Conservation (phyloP, 2,113 vertebrate genomes). For the Cyprinodon tularosa region DNA sequence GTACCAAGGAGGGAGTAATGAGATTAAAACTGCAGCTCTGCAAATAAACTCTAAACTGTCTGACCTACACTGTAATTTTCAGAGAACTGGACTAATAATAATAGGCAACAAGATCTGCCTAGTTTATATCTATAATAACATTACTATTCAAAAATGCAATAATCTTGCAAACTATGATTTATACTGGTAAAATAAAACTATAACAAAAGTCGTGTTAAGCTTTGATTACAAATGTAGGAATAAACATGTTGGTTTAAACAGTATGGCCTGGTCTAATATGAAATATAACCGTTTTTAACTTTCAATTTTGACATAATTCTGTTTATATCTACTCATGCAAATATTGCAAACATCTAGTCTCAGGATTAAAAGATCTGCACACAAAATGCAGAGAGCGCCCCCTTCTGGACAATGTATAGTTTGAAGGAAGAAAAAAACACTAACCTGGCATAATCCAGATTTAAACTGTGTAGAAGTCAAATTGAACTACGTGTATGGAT, state of each 20-base stretch:
- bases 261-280: background rate
- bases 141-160: background rate
- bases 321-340: background rate
- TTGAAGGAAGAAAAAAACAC: background rate
- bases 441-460: too few relatives aligned
- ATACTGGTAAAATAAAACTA: background rate
- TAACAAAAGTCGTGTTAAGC: too few relatives aligned
- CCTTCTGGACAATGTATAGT: background rate
- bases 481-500: too few relatives aligned
- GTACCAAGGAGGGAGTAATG: constrained; percentile 55
- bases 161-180: too few relatives aligned
- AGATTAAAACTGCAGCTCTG: background rate
- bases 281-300: background rate
- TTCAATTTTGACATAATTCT: too few relatives aligned
- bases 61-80: background rate
- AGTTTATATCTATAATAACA: background rate
- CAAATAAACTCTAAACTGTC: background rate
- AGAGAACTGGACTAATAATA: background rate
- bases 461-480: too few relatives aligned
- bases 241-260: too few relatives aligned
- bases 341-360: background rate
- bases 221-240: too few relatives aligned
- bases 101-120: background rate
- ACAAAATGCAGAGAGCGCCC: background rate
- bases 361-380: background rate